Conservation (phyloP, 1,140 invertebrate species). For the Formica selysi region DNA sequence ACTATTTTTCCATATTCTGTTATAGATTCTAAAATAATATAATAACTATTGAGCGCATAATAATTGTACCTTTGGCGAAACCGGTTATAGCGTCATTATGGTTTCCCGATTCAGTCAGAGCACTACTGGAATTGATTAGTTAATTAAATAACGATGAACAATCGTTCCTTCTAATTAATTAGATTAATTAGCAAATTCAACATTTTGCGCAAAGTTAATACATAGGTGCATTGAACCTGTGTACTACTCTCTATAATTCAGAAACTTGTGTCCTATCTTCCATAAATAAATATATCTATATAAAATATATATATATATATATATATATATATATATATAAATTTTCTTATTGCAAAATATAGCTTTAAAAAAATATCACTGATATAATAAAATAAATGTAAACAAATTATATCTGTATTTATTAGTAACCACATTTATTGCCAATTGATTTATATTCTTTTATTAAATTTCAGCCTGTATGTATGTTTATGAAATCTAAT, state of each 20-base stretch:
- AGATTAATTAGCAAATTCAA: constrained; percentile 62
- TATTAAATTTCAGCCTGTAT: neutral
- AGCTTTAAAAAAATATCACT: neutral
- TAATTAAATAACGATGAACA: constrained; percentile 65
- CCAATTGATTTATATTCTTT: neutral
- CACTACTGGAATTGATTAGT: constrained; percentile 62
- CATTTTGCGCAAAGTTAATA: constrained; percentile 43
- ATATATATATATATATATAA: neutral
- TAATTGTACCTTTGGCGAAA: constrained; percentile 58
- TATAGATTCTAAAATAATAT: constrained; percentile 38
- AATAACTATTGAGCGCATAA: constrained; percentile 47
- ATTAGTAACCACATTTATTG: neutral
- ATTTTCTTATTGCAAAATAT: too few species aligned
- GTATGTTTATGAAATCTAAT: neutral
- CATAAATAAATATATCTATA: constrained; percentile 15
- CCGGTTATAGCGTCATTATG: constrained; percentile 55
- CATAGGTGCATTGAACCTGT: constrained; percentile 20
- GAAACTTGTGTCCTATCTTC: neutral
- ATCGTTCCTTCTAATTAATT: constrained; percentile 61
- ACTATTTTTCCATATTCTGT: neutral
- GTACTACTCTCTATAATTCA: constrained; percentile 26
- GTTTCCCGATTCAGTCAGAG: constrained; percentile 51
- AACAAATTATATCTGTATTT: neutral
- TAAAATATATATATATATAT: too few species aligned
- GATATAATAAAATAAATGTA: neutral